Evolutionary conservation across 2,797 vertebrate genomes (phyloP), one percentile per base, ranked within the genome.

Genomic region (Paguma larvata): DNA sequence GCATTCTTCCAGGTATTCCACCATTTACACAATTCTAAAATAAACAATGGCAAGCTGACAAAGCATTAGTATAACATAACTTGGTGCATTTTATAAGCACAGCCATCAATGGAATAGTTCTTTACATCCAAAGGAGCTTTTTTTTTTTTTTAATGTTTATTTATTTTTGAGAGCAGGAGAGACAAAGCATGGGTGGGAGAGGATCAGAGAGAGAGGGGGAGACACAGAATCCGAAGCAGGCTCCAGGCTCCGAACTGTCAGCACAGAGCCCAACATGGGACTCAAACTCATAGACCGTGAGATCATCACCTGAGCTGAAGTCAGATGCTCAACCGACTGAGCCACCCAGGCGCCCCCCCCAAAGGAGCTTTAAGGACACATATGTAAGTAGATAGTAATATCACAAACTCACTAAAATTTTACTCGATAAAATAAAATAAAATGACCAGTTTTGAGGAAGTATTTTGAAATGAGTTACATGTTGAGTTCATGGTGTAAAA

Each of bases 391-490:
- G 27, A 80, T 3, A 67, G 32, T 51, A 68, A n/a, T 68, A 48
- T 34, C 46, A 59, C 53, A 89, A 38, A 21, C 48, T 15, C 91
- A 92, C n/a, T 21, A 95, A 77, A 32, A 93, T 75, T 93, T 95
- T 84, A 65, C 15, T 83, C 95, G 51, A 46, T 46, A 85, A 93
- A 85, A 85, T 46, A 85, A 93, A 85, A 85, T 93, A 56, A 92
- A 90, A 62, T 73, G 25, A 73, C 32, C n/a, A 46, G 30, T 94
- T 92, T 87, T 14, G 23, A 85, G 9, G 5, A 73, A 67, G 12
- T 75, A 78, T 72, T 87, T 85, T 85, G 11, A 77, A 94, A 90
- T 95, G 23, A 89, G n/a, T 83, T 77, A 73, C 53, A 48, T 79
- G 25, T 63, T 93, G 34, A 96, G 63, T 77, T 82, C 19, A 77